Evolutionary conservation across 2,113 vertebrate species (phyloP), one percentile per base, ranked within the genome.

Genomic region (Melanerpes aurifrons): DNA sequence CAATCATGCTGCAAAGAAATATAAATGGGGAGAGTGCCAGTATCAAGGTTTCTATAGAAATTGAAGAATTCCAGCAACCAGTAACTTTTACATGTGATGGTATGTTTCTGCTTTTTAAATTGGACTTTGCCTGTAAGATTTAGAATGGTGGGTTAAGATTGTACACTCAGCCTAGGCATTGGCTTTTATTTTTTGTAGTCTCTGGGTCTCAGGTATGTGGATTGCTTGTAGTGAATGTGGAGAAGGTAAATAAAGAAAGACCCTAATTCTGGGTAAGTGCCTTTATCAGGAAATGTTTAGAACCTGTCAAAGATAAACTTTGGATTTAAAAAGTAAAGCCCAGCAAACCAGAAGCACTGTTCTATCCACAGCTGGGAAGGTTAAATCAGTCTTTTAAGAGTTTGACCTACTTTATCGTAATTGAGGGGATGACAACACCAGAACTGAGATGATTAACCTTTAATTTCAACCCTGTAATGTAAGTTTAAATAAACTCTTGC

Each of bases 21-120:
- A 47, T 97, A 24, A 98, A 84, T 68, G 98, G 98, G 35, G 99
- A 99, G 96, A 98, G 92, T 91, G 97, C 98, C 94, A 99, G 99
- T n/a, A 98, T 99, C 89, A 99, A 99, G 92, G 98, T 99, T 93
- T 99, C 98, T 68, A 99, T 99, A 86, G 99, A 99, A 97, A 99
- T 99, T 5, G 98, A 99, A 62, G 99, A 99, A 82, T 99, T 98
- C 95, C 98, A 99, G 91, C 98, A 99, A 66, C 99, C 99, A 26
- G 99, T 99, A 45, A 99, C 98, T 66, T 99, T 99, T 96, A 99
- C 99, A 7, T 99, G 99, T 47, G 99, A 99, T 92, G 99, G 99
- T 99, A 98, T 68, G 96, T 92, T 88, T 45, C 56, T 83, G 15
- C n/a, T 89, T 87, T 72, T 64, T 70, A 14, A 62, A 28, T 7